Percentiles rank a stretch among this genome's conserved stretches.
These are phyloP conservation scores for Tetranychus piercei DNA, from an alignment of 2,888 invertebrate species.

Conservation along the genomic window DNA sequence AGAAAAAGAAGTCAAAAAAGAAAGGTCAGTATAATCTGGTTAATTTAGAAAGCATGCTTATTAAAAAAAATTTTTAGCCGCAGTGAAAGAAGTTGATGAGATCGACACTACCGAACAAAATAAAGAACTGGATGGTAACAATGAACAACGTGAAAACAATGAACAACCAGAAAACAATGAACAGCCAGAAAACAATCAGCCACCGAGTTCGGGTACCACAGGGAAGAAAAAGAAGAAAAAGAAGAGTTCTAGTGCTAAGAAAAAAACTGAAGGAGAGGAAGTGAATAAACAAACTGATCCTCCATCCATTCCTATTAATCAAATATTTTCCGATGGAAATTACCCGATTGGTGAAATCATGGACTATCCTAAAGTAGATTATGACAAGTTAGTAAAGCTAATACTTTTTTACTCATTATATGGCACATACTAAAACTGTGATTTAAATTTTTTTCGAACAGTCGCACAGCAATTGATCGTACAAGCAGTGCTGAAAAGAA, in stretches of 20 bases:
- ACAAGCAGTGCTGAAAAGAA: conserved; percentile 60
- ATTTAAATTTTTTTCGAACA: conserved; percentile 13
- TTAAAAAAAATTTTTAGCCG: too few species aligned
- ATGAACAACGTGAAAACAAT: too few species aligned
- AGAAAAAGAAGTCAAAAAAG: background rate
- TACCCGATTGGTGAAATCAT: conserved; percentile 78
- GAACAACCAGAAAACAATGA: too few species aligned
- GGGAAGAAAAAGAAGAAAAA: conserved; percentile 16
- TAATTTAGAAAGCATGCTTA: too few species aligned
- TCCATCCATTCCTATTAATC: conserved; percentile 65
- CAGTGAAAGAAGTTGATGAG: too few species aligned
- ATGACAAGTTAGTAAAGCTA: conserved; percentile 33
- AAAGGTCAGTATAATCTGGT: background rate
- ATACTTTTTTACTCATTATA: background rate
- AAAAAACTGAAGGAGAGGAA: conserved; percentile 19
- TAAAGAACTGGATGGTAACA: too few species aligned
- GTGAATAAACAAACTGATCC: conserved; percentile 43
- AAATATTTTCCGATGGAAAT: conserved; percentile 59
- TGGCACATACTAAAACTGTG: background rate
- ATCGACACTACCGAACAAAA: too few species aligned
- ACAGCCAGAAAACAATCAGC: too few species aligned
- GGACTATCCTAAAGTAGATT: conserved; percentile 53
- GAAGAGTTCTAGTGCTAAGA: conserved; percentile 14
- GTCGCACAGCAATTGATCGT: conserved; percentile 61
- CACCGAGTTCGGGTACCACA: too few species aligned